Conservation (phyloP, 2,113 vertebrate species). For the Pluvialis apricaria region DNA sequence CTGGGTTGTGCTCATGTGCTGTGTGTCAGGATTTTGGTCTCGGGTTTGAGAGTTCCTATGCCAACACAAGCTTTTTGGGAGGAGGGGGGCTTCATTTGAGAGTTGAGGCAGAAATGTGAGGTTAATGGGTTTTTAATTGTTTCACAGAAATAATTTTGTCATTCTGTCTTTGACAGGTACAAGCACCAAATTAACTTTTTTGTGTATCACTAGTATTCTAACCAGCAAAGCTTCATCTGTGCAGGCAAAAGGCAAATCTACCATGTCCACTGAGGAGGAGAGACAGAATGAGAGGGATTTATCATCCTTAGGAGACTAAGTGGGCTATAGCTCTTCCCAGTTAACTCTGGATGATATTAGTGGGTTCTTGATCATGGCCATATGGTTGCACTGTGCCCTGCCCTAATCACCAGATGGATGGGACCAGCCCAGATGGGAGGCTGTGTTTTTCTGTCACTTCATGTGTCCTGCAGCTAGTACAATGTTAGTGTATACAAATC, state of each 20-base stretch:
- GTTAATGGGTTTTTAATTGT: neutral
- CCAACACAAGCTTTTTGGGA: neutral
- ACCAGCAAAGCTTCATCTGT: neutral
- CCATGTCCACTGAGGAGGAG: neutral
- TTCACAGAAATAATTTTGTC: neutral
- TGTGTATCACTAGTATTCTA: neutral
- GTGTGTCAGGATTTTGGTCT: neutral
- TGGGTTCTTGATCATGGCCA: conserved; percentile 7
- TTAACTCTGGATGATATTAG: neutral
- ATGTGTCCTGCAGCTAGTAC: neutral
- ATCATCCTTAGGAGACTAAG: conserved; percentile 13
- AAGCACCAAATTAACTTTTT: neutral
- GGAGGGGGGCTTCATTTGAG: neutral
- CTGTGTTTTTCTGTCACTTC: neutral
- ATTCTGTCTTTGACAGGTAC: neutral
- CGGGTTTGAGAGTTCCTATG: neutral
- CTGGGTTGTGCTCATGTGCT: neutral
- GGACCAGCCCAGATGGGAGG: neutral
- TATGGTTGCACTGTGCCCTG: conserved; percentile 14
- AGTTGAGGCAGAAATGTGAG: neutral
- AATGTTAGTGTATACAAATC: neutral
- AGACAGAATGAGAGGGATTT: conserved; percentile 10
- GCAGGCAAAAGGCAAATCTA: neutral
- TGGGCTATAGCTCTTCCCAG: neutral
- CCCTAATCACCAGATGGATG: neutral